These are phyloP conservation scores for Microhierax caerulescens DNA, from an alignment of 2,797 vertebrate species.

Conservation along the genomic window DNA sequence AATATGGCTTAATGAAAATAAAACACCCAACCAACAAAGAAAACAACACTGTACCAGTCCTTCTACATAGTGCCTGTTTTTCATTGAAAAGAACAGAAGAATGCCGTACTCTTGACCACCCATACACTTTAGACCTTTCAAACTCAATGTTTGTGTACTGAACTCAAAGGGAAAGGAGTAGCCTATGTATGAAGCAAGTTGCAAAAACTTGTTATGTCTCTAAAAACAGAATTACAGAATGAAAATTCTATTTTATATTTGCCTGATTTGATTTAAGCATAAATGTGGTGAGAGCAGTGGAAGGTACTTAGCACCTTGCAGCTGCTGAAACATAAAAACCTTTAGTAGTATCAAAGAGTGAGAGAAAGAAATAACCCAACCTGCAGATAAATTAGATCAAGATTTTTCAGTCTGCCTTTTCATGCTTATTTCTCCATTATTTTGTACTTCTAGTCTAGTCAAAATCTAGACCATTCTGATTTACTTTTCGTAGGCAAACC, in stretches of 20 bases:
- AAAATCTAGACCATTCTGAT: neutral
- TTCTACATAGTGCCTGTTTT: neutral
- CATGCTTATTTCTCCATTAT: neutral
- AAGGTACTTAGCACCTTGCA: neutral
- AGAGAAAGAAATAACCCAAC: neutral
- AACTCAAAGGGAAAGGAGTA: neutral
- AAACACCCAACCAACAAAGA: neutral
- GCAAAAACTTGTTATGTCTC: neutral
- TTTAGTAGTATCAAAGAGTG: neutral
- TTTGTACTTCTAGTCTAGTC: neutral
- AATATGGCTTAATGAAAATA: neutral
- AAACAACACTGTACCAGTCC: neutral
- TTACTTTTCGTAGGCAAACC: neutral
- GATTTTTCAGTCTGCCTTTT: neutral
- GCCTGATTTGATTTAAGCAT: neutral
- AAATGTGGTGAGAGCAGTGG: neutral
- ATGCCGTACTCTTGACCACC: neutral
- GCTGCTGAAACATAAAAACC: neutral
- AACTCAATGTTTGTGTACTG: neutral
- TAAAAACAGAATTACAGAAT: neutral
- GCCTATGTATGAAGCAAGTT: neutral
- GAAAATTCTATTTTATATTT: neutral
- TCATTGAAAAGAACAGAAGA: neutral
- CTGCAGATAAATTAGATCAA: neutral
- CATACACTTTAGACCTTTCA: neutral